These are phyloP conservation scores for Myioborus melanocephalus DNA, from an alignment of 2,797 vertebrate species.

Conservation along the genomic window DNA sequence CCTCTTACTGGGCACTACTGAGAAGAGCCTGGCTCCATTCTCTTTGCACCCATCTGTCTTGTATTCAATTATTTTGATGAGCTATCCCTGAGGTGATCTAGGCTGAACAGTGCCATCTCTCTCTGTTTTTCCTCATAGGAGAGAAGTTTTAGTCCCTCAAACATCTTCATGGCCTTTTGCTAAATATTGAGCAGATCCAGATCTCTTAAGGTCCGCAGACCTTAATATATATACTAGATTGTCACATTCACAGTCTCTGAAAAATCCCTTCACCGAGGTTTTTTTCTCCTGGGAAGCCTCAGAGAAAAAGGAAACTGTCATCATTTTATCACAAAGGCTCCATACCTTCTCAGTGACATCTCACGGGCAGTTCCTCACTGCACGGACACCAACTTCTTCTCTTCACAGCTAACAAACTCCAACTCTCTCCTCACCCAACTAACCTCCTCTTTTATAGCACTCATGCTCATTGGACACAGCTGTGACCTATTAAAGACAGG, in stretches of 20 bases:
- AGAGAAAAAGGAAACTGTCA: too few species aligned
- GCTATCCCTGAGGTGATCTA: neutral
- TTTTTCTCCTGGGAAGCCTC: too few species aligned
- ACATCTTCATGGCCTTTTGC: neutral
- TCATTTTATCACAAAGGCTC: too few species aligned
- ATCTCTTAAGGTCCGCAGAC: fast-evolving
- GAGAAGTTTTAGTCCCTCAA: neutral
- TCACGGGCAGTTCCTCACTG: fast-evolving
- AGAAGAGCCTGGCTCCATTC: neutral
- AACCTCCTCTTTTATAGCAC: too few species aligned
- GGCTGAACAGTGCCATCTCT: neutral
- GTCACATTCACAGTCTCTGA: too few species aligned
- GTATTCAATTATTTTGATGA: neutral
- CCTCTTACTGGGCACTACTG: neutral
- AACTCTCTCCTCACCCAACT: too few species aligned
- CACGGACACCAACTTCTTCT: too few species aligned
- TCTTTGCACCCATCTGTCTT: neutral
- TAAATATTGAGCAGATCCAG: neutral
- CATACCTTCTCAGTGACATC: too few species aligned
- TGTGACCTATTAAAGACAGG: too few species aligned
- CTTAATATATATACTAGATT: neutral
- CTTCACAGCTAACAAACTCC: too few species aligned
- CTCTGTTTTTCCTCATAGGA: neutral
- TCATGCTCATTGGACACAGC: too few species aligned
- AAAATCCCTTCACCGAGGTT: too few species aligned